These are phyloP conservation scores for Xenus cinereus DNA, from an alignment of 2,113 vertebrate species.

Conservation along the genomic window DNA sequence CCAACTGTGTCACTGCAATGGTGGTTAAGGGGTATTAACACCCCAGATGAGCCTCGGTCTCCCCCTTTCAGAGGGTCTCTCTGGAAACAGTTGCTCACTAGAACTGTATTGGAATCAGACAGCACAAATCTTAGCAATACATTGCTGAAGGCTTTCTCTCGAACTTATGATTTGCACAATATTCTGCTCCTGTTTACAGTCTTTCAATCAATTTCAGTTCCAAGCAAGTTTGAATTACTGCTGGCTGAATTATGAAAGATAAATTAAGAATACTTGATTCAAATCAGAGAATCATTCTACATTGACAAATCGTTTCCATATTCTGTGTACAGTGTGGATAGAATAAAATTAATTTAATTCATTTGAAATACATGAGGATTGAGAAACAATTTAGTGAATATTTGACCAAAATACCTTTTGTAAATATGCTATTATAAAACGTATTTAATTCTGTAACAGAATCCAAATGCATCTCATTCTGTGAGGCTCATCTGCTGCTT, in stretches of 20 bases:
- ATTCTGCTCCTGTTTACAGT: not conserved
- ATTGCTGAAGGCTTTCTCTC: not conserved
- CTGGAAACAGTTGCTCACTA: not conserved
- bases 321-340: not conserved
- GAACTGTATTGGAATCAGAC: not conserved
- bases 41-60: not conserved
- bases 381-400: conserved; percentile 22
- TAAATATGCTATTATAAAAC: conserved; percentile 13
- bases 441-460: not conserved
- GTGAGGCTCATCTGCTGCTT: not conserved
- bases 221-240: conserved; percentile 25
- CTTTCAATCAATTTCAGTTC: not conserved
- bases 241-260: not conserved
- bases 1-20: not conserved
- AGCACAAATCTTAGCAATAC: not conserved
- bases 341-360: conserved; percentile 22
- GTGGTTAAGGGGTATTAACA: not conserved
- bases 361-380: not conserved
- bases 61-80: not conserved
- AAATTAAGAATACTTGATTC: conserved; percentile 36
- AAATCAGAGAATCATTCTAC: conserved; percentile 31
- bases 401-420: not conserved
- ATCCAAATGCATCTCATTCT: not conserved
- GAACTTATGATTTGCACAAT: not conserved
- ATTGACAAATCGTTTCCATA: conserved; percentile 21